A percentile compares a stretch with the other conserved stretches of the same genome.
Conservation (phyloP, 2,113 vertebrate genomes). For the Myrmecophaga tridactyla region DNA sequence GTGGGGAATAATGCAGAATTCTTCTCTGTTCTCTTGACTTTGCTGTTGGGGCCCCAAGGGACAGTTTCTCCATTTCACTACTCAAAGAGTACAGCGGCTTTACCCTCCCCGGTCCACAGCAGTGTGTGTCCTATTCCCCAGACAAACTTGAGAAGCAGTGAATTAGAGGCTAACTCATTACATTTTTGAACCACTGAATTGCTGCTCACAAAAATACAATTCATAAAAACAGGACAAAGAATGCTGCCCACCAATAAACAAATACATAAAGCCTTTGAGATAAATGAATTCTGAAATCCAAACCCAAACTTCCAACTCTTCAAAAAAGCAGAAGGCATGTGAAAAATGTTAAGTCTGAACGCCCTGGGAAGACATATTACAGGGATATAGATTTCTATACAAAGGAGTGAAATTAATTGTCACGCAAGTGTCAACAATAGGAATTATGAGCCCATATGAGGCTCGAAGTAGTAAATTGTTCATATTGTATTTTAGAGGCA, state of each 20-base stretch:
- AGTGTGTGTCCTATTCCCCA: not conserved
- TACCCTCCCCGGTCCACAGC: not conserved
- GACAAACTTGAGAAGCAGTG: not conserved
- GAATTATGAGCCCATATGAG: not conserved
- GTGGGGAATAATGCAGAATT: accelerated
- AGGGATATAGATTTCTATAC: not conserved
- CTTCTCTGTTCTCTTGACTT: not conserved
- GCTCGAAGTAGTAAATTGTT: not conserved
- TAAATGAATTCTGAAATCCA: constrained; percentile 6
- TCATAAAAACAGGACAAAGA: not conserved
- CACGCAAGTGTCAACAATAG: not conserved
- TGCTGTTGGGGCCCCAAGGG: not conserved
- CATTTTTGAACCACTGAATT: not conserved
- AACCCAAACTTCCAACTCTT: not conserved
- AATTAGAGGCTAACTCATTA: not conserved
- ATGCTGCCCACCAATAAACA: not conserved
- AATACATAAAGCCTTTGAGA: not conserved
- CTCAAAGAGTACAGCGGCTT: not conserved
- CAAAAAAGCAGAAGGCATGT: not conserved
- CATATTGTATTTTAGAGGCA: constrained; percentile 12
- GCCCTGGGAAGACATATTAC: not conserved
- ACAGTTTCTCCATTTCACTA: not conserved
- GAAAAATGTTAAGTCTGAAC: not conserved
- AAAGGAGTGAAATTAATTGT: not conserved
- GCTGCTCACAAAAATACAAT: not conserved